These are phyloP conservation scores for Gymnorhina tibicen DNA, from an alignment of 2,113 vertebrate species.

Conservation along the genomic window DNA sequence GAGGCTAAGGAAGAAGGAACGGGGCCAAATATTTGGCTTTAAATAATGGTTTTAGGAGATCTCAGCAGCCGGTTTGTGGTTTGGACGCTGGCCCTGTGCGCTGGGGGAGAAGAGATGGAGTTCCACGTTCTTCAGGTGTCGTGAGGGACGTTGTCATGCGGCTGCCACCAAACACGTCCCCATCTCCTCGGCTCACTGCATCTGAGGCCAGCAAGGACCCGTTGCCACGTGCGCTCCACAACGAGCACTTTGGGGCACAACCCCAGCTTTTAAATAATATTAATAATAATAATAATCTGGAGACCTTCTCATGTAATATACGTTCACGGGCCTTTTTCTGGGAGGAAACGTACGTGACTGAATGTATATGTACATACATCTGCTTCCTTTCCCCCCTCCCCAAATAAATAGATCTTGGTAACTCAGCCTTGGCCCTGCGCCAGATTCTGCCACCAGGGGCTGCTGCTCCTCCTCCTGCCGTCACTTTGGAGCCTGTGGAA, in stretches of 20 bases:
- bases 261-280: constrained; percentile 30
- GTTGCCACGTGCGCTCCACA: neutral
- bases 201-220: neutral
- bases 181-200: neutral
- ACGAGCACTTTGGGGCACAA: neutral
- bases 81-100: neutral
- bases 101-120: neutral
- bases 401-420: constrained; percentile 39
- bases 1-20: neutral
- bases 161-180: neutral
- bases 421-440: neutral
- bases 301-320: constrained; percentile 9
- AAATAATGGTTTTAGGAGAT: neutral
- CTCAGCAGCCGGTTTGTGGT: neutral
- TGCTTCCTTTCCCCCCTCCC: neutral
- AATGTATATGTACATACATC: constrained; percentile 36
- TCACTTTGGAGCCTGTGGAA: neutral
- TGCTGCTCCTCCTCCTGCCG: neutral
- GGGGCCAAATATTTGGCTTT: neutral
- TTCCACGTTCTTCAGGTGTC: neutral
- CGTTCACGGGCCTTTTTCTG: constrained; percentile 9
- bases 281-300: neutral
- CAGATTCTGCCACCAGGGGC: rapidly evolving
- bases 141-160: neutral
- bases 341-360: neutral